phyloP scores from a whole-genome alignment of 1,140 invertebrate genomes.

The Acromyrmex charruanus region DNA sequence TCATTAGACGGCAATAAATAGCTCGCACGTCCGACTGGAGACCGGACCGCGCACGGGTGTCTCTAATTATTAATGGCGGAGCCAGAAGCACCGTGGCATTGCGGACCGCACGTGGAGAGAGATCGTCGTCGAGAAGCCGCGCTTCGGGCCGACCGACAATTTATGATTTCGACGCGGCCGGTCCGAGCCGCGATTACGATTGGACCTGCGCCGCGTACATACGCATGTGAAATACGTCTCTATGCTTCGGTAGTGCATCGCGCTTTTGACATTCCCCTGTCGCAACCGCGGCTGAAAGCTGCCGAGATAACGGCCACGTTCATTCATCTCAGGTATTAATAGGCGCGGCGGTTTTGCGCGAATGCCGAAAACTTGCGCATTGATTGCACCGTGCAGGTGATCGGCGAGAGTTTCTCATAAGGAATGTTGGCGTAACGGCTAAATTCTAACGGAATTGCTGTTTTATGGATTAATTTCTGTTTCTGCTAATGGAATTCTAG shows the following conservation, averaged over 20 bases:
- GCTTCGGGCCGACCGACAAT: slow-evolving; percentile 69
- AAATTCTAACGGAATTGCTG: too few species aligned
- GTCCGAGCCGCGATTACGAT: slow-evolving; percentile 27
- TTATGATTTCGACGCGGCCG: slow-evolving; percentile 72
- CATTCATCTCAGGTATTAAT: slow-evolving; percentile 1
- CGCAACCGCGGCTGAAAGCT: background rate
- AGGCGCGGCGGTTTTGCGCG: background rate
- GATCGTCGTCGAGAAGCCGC: slow-evolving; percentile 58
- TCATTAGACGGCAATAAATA: slow-evolving; percentile 82
- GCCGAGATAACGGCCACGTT: background rate
- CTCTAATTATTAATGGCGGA: slow-evolving; percentile 78
- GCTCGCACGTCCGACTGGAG: slow-evolving; percentile 58
- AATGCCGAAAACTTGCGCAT: background rate
- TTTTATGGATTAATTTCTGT: too few species aligned
- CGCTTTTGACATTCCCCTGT: slow-evolving; percentile 4
- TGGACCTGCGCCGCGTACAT: background rate
- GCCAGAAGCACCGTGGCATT: slow-evolving; percentile 21
- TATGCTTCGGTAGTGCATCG: slow-evolving; percentile 8
- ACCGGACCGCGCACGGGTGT: slow-evolving; percentile 65
- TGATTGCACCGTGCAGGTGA: background rate
- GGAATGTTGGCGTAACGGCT: too few species aligned
- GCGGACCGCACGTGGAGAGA: slow-evolving; percentile 72
- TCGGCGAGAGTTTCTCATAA: background rate
- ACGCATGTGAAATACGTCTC: slow-evolving; percentile 5
- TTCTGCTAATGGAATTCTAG: too few species aligned